Conservation (phyloP, 2,797 vertebrate species). For the Gobio occitaniae region DNA sequence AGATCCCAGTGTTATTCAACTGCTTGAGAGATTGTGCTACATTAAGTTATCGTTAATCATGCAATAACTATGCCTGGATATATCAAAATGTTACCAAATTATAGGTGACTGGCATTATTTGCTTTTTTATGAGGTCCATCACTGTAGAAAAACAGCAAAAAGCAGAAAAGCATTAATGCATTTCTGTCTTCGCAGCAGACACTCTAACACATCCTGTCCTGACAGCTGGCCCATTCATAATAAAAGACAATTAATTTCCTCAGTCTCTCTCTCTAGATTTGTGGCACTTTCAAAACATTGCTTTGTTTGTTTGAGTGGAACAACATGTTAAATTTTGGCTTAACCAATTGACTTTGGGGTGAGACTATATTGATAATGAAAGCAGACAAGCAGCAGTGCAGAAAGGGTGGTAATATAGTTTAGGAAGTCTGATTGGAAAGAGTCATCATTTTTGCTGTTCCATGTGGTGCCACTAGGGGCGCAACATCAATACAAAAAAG, state of each 20-base stretch:
- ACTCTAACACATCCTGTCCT: conserved; percentile 9
- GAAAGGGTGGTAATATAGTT: conserved; percentile 1
- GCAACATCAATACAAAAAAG: not conserved
- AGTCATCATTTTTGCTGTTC: not conserved
- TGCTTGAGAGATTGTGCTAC: conserved; percentile 54
- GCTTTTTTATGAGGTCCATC: conserved; percentile 44
- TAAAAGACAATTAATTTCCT: conserved; percentile 16
- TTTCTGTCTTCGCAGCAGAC: not conserved
- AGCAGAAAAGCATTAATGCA: not conserved
- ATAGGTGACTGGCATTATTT: conserved; percentile 37
- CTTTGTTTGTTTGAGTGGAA: conserved; percentile 5
- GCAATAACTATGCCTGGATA: conserved; percentile 56
- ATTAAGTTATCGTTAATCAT: conserved; percentile 57
- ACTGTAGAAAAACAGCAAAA: conserved; percentile 22
- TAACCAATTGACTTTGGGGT: not conserved
- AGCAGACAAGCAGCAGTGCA: not conserved
- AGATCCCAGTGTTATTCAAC: conserved; percentile 63
- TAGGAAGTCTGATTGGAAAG: not conserved
- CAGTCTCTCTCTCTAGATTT: conserved; percentile 15
- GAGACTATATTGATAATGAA: not conserved
- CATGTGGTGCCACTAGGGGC: not conserved
- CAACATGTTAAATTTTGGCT: not conserved
- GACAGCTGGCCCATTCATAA: not conserved
- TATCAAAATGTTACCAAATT: conserved; percentile 53
- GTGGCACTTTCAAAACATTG: conserved; percentile 4